Evolutionary conservation across 2,888 invertebrate species (phyloP).

Genomic region (Rhamnusium bicolor): DNA sequence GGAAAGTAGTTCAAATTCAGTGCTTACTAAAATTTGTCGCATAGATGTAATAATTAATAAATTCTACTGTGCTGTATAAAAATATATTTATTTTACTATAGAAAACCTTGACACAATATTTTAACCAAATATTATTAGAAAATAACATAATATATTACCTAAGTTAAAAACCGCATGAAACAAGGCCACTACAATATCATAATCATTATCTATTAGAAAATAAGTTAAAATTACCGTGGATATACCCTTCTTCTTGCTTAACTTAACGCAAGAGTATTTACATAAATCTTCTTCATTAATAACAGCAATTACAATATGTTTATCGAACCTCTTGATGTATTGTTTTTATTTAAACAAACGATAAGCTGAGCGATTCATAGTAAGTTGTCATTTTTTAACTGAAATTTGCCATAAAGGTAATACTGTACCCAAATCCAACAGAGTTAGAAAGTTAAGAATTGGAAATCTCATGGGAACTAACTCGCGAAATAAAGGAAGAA

Average conservation of each 20-base stretch:
- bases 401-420: background rate
- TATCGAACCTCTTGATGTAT: background rate
- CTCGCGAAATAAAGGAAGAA: too few relatives aligned
- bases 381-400: background rate
- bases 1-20: background rate
- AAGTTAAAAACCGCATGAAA: conserved; percentile 1
- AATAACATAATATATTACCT: conserved; percentile 8
- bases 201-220: conserved; percentile 8
- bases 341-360: background rate
- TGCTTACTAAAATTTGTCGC: background rate
- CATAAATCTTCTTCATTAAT: background rate
- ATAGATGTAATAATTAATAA: background rate
- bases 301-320: background rate
- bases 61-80: background rate
- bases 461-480: too few relatives aligned
- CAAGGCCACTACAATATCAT: conserved; percentile 11
- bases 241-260: background rate
- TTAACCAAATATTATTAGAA: conserved; percentile 29
- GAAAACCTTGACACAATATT: conserved; percentile 21
- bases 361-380: background rate
- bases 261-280: background rate
- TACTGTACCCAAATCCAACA: too few relatives aligned
- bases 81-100: background rate
- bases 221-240: background rate
- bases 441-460: too few relatives aligned